Percentiles rank a stretch among this genome's conserved stretches.
Evolutionary conservation across 2,113 vertebrate species (phyloP).

Genomic region (Lynx canadensis): DNA sequence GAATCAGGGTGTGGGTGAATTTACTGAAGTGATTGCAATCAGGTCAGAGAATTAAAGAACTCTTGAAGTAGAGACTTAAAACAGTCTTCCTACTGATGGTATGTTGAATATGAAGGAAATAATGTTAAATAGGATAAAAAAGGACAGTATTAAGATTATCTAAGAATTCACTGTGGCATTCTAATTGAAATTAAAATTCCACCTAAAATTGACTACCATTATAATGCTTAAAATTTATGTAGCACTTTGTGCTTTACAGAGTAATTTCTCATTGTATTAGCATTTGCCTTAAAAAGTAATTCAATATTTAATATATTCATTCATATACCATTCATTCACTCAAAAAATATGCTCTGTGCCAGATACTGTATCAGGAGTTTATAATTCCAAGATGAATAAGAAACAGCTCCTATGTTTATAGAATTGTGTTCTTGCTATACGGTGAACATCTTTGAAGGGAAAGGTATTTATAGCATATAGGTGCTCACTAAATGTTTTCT

Average conservation of each 20-base stretch:
- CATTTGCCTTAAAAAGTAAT: slow-evolving; percentile 55
- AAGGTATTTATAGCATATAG: background rate
- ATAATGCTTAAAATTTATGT: slow-evolving; percentile 29
- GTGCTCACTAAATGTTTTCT: background rate
- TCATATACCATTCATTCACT: slow-evolving; percentile 32
- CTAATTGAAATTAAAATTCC: slow-evolving; percentile 63
- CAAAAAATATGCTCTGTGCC: background rate
- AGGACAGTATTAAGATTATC: slow-evolving; percentile 45
- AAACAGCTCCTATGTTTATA: background rate
- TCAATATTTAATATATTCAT: slow-evolving; percentile 54
- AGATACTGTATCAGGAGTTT: slow-evolving; percentile 17
- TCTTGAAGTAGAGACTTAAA: slow-evolving; percentile 55
- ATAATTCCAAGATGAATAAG: background rate
- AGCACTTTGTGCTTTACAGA: background rate
- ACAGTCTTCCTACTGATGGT: slow-evolving; percentile 36
- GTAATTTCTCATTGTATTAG: slow-evolving; percentile 40
- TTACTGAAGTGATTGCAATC: slow-evolving; percentile 68
- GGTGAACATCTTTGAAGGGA: slow-evolving; percentile 16
- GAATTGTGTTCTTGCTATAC: background rate
- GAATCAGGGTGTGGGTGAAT: slow-evolving; percentile 63
- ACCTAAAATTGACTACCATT: slow-evolving; percentile 44
- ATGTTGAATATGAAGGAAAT: slow-evolving; percentile 55
- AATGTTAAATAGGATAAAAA: slow-evolving; percentile 53
- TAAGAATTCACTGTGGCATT: slow-evolving; percentile 54
- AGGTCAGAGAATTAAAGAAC: slow-evolving; percentile 69